Percentiles rank a stretch among this genome's conserved stretches.
phyloP scores from a whole-genome alignment of 1,140 invertebrate genomes.

The Paracyclopina nana region DNA sequence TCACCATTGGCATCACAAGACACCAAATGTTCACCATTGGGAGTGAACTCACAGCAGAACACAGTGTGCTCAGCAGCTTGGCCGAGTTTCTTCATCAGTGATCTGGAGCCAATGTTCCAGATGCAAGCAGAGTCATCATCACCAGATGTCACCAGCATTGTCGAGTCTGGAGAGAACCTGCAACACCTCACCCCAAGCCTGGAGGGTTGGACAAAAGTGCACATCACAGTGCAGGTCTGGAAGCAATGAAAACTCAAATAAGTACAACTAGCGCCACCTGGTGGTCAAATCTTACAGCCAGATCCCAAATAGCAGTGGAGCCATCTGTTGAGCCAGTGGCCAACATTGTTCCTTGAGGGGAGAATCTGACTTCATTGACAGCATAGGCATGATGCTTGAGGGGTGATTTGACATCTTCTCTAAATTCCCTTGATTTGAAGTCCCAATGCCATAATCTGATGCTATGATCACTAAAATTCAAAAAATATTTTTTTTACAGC shows the following conservation, averaged over 20 bases:
- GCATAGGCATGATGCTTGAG: slow-evolving; percentile 41
- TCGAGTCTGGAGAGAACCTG: slow-evolving; percentile 43
- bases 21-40: slow-evolving; percentile 41
- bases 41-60: slow-evolving; percentile 38
- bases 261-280: background rate
- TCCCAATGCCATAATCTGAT: background rate
- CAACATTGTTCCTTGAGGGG: slow-evolving; percentile 44
- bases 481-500: too few relatives aligned
- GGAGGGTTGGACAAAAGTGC: slow-evolving; percentile 39
- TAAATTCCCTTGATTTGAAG: background rate
- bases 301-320: slow-evolving; percentile 39
- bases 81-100: slow-evolving; percentile 39
- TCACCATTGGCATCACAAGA: slow-evolving; percentile 44
- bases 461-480: background rate
- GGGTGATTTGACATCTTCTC: slow-evolving; percentile 26
- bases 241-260: slow-evolving; percentile 15
- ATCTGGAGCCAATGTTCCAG: slow-evolving; percentile 44
- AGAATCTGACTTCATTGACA: slow-evolving; percentile 42
- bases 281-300: slow-evolving; percentile 23
- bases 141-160: slow-evolving; percentile 42
- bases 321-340: slow-evolving; percentile 51
- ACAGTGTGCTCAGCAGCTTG: slow-evolving; percentile 45
- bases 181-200: slow-evolving; percentile 42
- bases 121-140: slow-evolving; percentile 50
- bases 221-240: slow-evolving; percentile 36